Evolutionary conservation across 53 echinoderm and acorn worm species (phyloP), one percentile per base, ranked within the genome.

Genomic region (Apostichopus leukothele): DNA sequence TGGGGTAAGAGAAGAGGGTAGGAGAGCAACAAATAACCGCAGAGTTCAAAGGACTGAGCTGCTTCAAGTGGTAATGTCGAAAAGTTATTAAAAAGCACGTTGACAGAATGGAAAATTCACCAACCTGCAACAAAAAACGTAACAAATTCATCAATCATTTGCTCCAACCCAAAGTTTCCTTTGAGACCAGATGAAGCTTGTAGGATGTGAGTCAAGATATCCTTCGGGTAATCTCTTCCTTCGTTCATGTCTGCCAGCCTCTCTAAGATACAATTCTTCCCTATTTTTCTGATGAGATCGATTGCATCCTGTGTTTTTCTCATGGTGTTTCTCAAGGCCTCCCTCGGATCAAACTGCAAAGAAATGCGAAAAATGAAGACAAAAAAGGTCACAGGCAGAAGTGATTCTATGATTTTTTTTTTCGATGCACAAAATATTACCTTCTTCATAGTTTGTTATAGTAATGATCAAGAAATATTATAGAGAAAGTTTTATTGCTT

Each of bases 71-170:
- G 39, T 39, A 39, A 39, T 39, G 39, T 39, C 39, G 39, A 39
- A 39, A 39, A 39, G 2, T 39, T 39, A 39, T 39, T 39, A 39
- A 39, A 39, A 39, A 39, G 39, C 39, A 3, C 3, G 39, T 39
- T 39, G 39, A 63, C 63, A 66, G 25, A 25, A 25, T 25, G 25
- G 25, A 25, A 63, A 61, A 20, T 11, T 4, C 23, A 71, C 86
- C 26, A 73, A 90, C 90, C 90, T 55, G 86, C 90, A 12, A 90
- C 19, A 60, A 90, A 86, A 50, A 90, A 75, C 7, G 86, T 90
- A 12, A 90, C 79, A 90, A 90, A 90, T 87, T 90, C 91, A 53
- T 90, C 91, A 3, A 90, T 73, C 68, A 90, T 25, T 7, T 84
- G 78, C 81, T 90, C 68, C 87, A 87, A 11, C 23, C 87, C 91